Evolutionary conservation across 2,797 vertebrate species (phyloP).

Genomic region (Anas bahamensis): DNA sequence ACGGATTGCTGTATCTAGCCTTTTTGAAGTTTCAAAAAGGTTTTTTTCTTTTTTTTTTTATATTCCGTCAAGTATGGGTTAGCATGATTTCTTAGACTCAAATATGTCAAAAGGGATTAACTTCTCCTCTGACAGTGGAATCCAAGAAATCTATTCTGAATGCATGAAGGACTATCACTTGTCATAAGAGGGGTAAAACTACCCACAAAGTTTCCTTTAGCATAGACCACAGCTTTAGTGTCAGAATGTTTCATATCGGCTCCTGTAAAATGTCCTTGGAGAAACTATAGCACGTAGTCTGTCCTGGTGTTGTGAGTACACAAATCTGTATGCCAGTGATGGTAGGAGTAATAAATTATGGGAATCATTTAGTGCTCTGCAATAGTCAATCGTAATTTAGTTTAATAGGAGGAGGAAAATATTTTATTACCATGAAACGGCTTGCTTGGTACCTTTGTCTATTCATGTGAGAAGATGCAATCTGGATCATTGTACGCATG

Average conservation of each 20-base stretch:
- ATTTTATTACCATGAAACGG: not conserved
- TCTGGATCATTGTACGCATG: not conserved
- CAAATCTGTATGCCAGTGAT: not conserved
- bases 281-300: not conserved
- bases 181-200: not conserved
- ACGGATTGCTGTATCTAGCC: accelerated
- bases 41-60: not conserved
- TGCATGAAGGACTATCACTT: not conserved
- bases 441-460: not conserved
- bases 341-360: not conserved
- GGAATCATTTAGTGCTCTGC: not conserved
- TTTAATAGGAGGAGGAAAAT: not conserved
- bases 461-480: not conserved
- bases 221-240: not conserved
- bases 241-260: not conserved
- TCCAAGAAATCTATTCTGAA: not conserved
- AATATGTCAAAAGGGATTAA: not conserved
- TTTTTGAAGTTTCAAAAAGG: not conserved
- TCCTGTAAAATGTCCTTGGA: not conserved
- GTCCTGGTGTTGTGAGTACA: not conserved
- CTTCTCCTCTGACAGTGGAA: not conserved
- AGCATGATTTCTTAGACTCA: not conserved
- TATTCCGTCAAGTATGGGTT: not conserved
- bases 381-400: not conserved
- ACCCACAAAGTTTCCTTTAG: not conserved